Base-by-base conservation (phyloP, 2,888 invertebrate genomes). In the Epinotia nisella region DNA sequence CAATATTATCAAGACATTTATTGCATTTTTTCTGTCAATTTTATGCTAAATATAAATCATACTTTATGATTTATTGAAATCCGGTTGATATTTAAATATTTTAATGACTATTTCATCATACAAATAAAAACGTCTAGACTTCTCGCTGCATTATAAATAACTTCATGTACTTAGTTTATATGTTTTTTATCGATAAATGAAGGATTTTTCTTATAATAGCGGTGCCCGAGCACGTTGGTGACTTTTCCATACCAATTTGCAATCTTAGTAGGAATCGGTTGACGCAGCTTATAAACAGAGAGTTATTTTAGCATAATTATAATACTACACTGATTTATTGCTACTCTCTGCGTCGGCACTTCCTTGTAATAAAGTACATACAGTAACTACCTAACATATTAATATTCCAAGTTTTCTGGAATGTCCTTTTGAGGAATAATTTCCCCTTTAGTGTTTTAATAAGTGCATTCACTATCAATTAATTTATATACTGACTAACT, bases 1-100 rank as follows among this genome's bases (percentile, higher is more conserved):
- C 11, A 39, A 58, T 64, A 13, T 29, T 64, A 73, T 73, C 73
- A 53, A 59, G 35, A 56, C 49, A 59, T 41, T 73, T 51, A 73
- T 69, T 49, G 61, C 49, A 49, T 56, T 39, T 68, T 67, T 61
- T 72, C 45, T 58, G 39, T 9, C 61, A 49, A 24, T 49, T 61
- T 62, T 24, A 21, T 70, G 15, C 21, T 9, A 35, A n/a, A 41
- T 13, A 49, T 55, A 24, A 24, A 66, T 67, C 45, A 60, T 55
- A 15, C 21, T 7, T n/a, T 21, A 15, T 35, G 29, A 59, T 24
- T 45, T 56, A 53, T 55, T n/a, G 7, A 10, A 60, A 60, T 61
- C 71, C 17, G 53, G 13, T 45, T 39, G 24, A 35, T 35, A 59
- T 59, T 66, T 24, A n/a, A 71, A 15, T 49, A 29, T 7, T 56